Evolutionary conservation across 2,888 invertebrate genomes (phyloP).

Genomic region (Geotrupes spiniger): DNA sequence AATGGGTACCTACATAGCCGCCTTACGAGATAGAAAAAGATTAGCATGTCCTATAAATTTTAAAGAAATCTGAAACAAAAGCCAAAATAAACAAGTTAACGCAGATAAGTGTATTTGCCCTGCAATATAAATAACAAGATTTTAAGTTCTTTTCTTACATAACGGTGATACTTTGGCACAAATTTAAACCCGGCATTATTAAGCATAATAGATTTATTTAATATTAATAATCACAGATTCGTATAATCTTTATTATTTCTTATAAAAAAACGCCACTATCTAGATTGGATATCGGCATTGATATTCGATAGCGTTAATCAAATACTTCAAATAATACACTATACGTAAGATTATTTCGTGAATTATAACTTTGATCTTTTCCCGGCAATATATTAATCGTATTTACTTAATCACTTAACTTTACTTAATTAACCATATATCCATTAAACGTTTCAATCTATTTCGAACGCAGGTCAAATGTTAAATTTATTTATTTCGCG

Average conservation of each 20-base stretch:
- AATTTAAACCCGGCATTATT: conserved; percentile 1
- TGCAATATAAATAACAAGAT: conserved; percentile 13
- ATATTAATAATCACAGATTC: conserved; percentile 1
- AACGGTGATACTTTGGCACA: neutral
- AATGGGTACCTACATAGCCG: conserved; percentile 23
- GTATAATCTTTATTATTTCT: conserved; percentile 17
- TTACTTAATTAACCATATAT: conserved; percentile 13
- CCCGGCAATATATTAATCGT: conserved; percentile 10
- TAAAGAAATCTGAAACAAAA: conserved; percentile 18
- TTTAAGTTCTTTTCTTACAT: conserved; percentile 16
- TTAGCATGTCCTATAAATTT: conserved; percentile 17
- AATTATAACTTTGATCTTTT: conserved; percentile 18
- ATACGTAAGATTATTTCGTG: conserved; percentile 14
- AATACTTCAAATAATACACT: conserved; percentile 15
- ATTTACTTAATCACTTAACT: conserved; percentile 19
- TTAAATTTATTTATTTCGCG: no score
- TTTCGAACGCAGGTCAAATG: no score
- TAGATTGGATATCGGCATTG: conserved; percentile 15
- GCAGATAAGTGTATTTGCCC: conserved; percentile 17
- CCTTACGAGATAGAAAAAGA: conserved; percentile 23
- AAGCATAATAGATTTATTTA: conserved; percentile 5
- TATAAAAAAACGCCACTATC: conserved; percentile 14
- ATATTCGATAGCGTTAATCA: conserved; percentile 17
- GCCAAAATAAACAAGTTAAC: conserved; percentile 13
- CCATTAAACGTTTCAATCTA: no score